Conservation (phyloP, 2,797 vertebrate species). For the Eulemur albifrons region DNA sequence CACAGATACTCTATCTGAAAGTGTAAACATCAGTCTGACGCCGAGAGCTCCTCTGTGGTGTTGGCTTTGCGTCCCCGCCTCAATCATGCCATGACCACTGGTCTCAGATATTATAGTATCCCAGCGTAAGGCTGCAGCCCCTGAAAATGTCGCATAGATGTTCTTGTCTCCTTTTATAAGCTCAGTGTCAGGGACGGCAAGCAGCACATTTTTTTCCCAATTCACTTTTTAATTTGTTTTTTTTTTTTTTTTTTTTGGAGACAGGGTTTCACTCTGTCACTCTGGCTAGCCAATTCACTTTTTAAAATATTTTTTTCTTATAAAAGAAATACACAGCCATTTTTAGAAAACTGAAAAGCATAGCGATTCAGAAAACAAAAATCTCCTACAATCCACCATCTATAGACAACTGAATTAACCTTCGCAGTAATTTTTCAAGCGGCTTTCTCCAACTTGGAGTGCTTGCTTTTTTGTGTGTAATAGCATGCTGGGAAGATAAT, state of each 20-base stretch:
- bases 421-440: not conserved
- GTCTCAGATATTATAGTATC: not conserved
- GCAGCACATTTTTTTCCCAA: not conserved
- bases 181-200: not conserved
- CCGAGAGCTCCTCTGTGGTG: not conserved
- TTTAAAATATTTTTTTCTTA: not conserved
- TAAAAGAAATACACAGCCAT: not conserved
- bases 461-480: not conserved
- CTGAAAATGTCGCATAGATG: not conserved
- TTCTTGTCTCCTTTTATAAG: not conserved
- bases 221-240: not conserved
- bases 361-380: constrained; percentile 7
- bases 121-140: not conserved
- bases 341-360: not conserved
- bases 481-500: not conserved
- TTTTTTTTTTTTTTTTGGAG: not conserved
- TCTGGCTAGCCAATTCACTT: not conserved
- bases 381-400: not conserved
- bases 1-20: not conserved
- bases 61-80: not conserved
- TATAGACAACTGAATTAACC: not conserved
- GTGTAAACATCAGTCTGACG: accelerated
- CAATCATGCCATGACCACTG: not conserved
- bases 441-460: not conserved
- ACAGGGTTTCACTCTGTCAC: too few relatives aligned